These are phyloP conservation scores for Benitochromis conjunctus DNA, from an alignment of 2,113 vertebrate genomes.

Conservation along the genomic window DNA sequence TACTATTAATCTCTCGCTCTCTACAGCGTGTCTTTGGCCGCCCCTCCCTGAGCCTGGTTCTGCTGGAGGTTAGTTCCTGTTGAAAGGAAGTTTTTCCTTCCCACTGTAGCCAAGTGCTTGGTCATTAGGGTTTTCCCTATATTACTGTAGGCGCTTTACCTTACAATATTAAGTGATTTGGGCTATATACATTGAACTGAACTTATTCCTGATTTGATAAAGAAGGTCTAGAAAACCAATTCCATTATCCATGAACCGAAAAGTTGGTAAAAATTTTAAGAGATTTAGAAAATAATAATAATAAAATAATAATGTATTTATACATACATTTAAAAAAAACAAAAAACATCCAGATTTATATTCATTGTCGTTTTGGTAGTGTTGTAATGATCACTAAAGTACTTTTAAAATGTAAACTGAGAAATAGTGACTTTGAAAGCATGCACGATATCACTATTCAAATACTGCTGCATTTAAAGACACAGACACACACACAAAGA, in stretches of 20 bases:
- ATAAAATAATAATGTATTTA: too few species aligned
- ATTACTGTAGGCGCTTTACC: background rate
- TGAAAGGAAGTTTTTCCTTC: background rate
- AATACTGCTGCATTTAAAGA: background rate
- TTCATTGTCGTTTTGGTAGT: background rate
- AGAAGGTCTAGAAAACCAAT: background rate
- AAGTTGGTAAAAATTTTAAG: background rate
- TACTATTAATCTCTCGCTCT: background rate
- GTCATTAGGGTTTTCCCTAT: background rate
- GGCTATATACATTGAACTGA: background rate
- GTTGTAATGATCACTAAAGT: background rate
- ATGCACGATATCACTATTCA: background rate
- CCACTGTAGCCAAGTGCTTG: background rate
- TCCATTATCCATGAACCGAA: background rate
- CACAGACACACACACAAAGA: background rate
- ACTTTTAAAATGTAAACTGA: background rate
- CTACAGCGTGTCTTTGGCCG: accelerated
- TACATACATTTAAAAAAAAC: background rate
- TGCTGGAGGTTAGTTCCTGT: background rate
- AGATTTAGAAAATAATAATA: background rate
- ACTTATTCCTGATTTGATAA: background rate
- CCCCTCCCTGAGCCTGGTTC: background rate
- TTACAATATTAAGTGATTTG: background rate
- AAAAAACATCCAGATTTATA: too few species aligned
- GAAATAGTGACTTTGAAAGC: background rate